A percentile compares a stretch with the other conserved stretches of the same genome.
phyloP scores from a whole-genome alignment of 2,797 vertebrate species.

The Nyctalus aviator region DNA sequence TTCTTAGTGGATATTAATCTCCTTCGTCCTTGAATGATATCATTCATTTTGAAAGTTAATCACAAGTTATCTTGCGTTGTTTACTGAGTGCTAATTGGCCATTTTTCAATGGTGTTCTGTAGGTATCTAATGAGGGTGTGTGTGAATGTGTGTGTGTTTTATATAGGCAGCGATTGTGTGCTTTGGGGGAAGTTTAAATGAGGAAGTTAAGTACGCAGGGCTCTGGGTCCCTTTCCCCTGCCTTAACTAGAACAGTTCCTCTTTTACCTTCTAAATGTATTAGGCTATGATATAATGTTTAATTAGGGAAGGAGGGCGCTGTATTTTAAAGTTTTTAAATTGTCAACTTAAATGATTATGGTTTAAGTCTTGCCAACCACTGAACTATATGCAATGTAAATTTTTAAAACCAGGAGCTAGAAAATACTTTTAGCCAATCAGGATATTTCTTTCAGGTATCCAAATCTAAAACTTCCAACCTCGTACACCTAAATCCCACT shows the following conservation, averaged over 20 bases:
- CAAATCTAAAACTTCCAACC: conserved; percentile 18
- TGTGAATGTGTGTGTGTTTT: background rate
- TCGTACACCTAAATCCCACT: background rate
- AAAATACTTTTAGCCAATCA: background rate
- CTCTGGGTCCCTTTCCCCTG: background rate
- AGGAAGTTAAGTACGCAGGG: background rate
- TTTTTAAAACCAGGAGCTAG: background rate
- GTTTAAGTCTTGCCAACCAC: background rate
- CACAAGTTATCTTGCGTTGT: background rate
- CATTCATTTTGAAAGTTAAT: background rate
- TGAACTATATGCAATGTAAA: background rate
- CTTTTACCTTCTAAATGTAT: conserved; percentile 8
- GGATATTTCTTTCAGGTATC: conserved; percentile 1
- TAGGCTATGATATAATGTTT: background rate
- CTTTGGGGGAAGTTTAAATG: background rate
- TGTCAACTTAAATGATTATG: background rate
- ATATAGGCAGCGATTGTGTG: background rate
- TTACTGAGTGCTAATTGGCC: background rate
- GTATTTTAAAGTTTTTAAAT: background rate
- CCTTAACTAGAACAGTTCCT: background rate
- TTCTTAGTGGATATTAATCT: background rate
- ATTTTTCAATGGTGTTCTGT: background rate
- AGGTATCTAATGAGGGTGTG: background rate
- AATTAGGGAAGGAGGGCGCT: background rate
- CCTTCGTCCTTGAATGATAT: background rate